These are phyloP conservation scores for Pseudomugil tenellus DNA, from an alignment of 2,797 vertebrate species.

Conservation along the genomic window DNA sequence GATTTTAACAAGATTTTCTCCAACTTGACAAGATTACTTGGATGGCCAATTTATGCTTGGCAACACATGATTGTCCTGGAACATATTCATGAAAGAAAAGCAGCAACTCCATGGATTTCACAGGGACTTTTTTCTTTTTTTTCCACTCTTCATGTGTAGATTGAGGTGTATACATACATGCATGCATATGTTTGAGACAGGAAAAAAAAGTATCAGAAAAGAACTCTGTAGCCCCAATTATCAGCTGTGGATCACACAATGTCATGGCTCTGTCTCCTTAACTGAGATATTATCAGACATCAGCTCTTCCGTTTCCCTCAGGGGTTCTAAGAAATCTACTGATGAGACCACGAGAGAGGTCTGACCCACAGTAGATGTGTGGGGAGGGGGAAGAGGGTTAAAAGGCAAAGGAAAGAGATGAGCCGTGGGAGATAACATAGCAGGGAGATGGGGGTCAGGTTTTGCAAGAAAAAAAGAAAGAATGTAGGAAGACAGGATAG, in stretches of 20 bases:
- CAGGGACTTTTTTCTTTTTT: background rate
- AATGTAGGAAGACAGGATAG: constrained; percentile 20
- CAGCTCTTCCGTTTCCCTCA: constrained; percentile 47
- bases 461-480: constrained; percentile 8
- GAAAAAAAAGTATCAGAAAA: background rate
- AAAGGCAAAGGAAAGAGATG: constrained; percentile 33
- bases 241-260: constrained; percentile 44
- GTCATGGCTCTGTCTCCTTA: constrained; percentile 52
- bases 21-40: constrained; percentile 39
- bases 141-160: background rate
- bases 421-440: constrained; percentile 42
- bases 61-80: constrained; percentile 19
- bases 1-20: constrained; percentile 44
- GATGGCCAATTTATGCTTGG: constrained; percentile 31
- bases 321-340: constrained; percentile 66
- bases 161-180: background rate
- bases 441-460: constrained; percentile 34
- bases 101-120: background rate
- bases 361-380: constrained; percentile 45
- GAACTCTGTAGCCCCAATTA: constrained; percentile 24
- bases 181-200: background rate
- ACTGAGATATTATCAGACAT: constrained; percentile 56
- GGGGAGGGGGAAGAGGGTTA: constrained; percentile 12
- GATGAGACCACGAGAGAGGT: constrained; percentile 68
- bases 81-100: constrained; percentile 30